phyloP scores from a whole-genome alignment of 2,888 invertebrate genomes.

The Stratiomys singularior region DNA sequence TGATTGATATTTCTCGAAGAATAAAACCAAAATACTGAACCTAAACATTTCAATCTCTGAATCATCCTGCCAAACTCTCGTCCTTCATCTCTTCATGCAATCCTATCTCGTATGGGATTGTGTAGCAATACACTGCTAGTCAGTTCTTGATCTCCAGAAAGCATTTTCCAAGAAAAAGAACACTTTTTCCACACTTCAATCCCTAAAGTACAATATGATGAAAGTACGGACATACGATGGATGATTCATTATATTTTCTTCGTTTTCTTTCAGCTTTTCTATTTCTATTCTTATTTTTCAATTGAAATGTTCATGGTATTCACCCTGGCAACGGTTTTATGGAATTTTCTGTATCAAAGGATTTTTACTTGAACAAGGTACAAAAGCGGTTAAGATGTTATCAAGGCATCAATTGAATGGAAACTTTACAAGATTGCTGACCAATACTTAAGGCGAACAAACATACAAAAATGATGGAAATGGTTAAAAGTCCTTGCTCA shows the following conservation, averaged over 20 bases:
- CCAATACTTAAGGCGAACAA: conserved; percentile 1
- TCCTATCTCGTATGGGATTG: no score
- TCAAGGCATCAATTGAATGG: conserved; percentile 10
- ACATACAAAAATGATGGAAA: not conserved
- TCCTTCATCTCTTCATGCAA: no score
- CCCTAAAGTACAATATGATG: not conserved
- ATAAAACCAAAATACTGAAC: no score
- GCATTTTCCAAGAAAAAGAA: not conserved
- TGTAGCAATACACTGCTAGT: no score
- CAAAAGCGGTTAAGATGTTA: conserved; percentile 22
- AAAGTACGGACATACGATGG: not conserved
- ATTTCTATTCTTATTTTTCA: not conserved
- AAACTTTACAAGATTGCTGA: conserved; percentile 6
- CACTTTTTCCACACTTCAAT: not conserved
- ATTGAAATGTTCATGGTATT: not conserved
- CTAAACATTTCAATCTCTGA: no score
- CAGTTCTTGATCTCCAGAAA: no score
- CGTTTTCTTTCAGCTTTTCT: not conserved
- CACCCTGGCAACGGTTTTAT: not conserved
- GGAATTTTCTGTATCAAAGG: not conserved
- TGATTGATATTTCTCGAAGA: no score
- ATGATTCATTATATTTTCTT: not conserved
- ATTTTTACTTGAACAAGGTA: conserved; percentile 1
- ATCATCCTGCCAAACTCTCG: no score
- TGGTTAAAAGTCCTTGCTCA: not conserved